phyloP scores from a whole-genome alignment of 2,888 invertebrate genomes.

The Theretra japonica region DNA sequence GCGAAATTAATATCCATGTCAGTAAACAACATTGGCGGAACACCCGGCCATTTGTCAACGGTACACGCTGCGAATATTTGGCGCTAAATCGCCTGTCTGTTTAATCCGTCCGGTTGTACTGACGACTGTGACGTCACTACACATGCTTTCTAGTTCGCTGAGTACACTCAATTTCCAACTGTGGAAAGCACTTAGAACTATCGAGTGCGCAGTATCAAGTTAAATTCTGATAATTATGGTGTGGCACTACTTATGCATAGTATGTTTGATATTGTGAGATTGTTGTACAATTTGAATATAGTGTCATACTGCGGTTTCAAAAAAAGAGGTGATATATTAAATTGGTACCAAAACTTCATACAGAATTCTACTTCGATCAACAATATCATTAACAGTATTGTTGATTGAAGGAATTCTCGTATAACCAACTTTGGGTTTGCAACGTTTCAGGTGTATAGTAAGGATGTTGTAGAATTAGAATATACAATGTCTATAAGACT shows the following conservation, averaged over 20 bases:
- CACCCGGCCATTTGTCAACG: neutral
- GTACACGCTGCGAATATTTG: neutral
- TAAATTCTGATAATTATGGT: slow-evolving; percentile 14
- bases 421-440: no score
- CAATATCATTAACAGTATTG: no score
- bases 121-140: no score
- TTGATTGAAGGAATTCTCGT: no score
- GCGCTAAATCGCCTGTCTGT: neutral
- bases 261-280: neutral
- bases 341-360: no score
- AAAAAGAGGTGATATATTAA: no score
- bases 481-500: no score
- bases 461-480: no score
- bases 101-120: neutral
- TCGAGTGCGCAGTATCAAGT: neutral
- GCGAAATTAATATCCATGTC: neutral
- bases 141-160: slow-evolving; percentile 8
- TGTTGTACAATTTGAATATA: neutral
- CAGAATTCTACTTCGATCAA: no score
- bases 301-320: no score
- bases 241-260: neutral
- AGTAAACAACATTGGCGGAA: neutral
- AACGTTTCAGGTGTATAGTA: no score
- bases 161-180: slow-evolving; percentile 1
- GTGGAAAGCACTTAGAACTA: slow-evolving; percentile 17